A percentile compares a stretch with the other conserved stretches of the same genome.
phyloP scores from a whole-genome alignment of 1,140 invertebrate species.

The Listronotus bonariensis region DNA sequence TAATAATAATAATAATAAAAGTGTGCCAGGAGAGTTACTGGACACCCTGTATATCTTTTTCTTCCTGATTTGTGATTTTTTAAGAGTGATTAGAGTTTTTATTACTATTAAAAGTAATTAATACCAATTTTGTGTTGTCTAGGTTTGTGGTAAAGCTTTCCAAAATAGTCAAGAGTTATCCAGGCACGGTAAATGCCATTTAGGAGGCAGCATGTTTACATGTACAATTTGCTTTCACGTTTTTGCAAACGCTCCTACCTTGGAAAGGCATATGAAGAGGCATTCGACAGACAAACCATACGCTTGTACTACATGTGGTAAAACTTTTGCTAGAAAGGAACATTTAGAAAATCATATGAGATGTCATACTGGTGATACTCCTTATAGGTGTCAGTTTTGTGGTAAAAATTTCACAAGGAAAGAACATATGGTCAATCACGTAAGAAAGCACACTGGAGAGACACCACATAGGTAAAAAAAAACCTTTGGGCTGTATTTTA shows the following conservation, averaged over 20 bases:
- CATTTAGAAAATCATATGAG: conserved; percentile 82
- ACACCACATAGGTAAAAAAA: conserved; percentile 65
- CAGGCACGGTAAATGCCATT: conserved; percentile 79
- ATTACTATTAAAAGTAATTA: neutral
- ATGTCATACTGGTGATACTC: conserved; percentile 84
- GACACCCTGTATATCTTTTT: too few relatives aligned
- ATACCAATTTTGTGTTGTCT: neutral
- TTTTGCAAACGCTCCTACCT: conserved; percentile 70
- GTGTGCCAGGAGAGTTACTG: too few relatives aligned
- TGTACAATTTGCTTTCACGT: conserved; percentile 76
- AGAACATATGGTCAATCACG: conserved; percentile 69
- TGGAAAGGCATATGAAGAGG: conserved; percentile 77
- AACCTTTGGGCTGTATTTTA: too few relatives aligned
- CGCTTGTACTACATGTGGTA: conserved; percentile 80
- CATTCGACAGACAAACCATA: conserved; percentile 82
- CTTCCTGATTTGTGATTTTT: too few relatives aligned
- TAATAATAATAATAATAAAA: too few relatives aligned
- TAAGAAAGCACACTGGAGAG: conserved; percentile 73
- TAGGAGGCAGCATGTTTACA: conserved; percentile 75
- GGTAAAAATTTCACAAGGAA: conserved; percentile 73
- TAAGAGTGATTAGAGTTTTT: neutral
- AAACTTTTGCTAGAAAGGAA: conserved; percentile 85
- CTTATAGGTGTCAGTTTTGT: conserved; percentile 69
- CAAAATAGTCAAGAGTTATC: conserved; percentile 75
- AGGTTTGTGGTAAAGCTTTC: conserved; percentile 77